These are phyloP conservation scores for Meriones psammophilus DNA, from an alignment of 2,797 vertebrate genomes.

Conservation along the genomic window DNA sequence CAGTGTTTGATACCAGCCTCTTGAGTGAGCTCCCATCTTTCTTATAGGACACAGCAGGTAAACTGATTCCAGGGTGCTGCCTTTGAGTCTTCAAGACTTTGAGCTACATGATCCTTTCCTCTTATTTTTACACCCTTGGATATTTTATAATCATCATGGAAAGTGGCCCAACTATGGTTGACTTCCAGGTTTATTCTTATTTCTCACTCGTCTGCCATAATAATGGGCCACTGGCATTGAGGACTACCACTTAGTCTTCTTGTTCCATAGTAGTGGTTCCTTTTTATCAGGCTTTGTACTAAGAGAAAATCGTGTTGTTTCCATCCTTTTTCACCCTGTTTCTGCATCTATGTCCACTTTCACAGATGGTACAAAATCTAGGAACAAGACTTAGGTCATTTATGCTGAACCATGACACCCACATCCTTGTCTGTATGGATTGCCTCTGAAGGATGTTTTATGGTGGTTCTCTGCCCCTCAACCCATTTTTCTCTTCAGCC, in stretches of 20 bases:
- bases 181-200: neutral
- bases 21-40: neutral
- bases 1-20: neutral
- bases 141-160: neutral
- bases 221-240: neutral
- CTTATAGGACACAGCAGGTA: neutral
- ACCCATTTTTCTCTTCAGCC: neutral
- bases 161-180: neutral
- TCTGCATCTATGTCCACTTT: neutral
- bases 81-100: neutral
- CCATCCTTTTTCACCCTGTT: neutral
- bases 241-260: neutral
- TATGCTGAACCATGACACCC: neutral
- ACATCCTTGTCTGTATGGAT: fast-evolving
- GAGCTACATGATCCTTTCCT: neutral
- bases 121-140: fast-evolving
- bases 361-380: neutral
- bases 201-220: neutral
- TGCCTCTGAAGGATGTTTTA: neutral
- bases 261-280: neutral
- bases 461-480: neutral
- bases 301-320: neutral
- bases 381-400: neutral
- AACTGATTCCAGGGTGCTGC: neutral
- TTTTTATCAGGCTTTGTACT: neutral